These are phyloP conservation scores for Eumerus sabulonum DNA, from an alignment of 2,888 invertebrate species.

Conservation along the genomic window DNA sequence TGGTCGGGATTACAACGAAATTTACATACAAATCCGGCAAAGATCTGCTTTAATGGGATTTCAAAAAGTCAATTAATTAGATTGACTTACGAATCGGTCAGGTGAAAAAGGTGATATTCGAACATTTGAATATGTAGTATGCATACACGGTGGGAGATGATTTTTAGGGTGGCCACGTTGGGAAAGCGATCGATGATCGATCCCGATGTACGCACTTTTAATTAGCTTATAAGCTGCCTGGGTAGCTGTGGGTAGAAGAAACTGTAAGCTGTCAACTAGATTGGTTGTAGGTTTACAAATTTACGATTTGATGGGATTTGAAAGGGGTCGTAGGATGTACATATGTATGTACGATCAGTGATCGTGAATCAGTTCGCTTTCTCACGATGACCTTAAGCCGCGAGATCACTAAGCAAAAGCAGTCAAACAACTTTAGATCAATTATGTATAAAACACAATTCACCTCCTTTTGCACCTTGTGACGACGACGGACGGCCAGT, in stretches of 20 bases:
- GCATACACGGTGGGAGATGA: neutral
- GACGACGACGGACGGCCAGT: no score
- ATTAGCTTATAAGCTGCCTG: slow-evolving; percentile 20
- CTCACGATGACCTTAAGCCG: neutral
- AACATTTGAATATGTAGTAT: no score
- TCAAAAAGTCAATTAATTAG: slow-evolving; percentile 54
- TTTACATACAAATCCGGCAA: slow-evolving; percentile 50
- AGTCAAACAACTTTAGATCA: no score
- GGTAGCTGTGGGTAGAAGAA: neutral
- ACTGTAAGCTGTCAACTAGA: neutral
- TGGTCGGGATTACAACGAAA: slow-evolving; percentile 61
- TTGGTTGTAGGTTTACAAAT: neutral
- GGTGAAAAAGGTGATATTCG: slow-evolving; percentile 17
- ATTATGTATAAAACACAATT: no score
- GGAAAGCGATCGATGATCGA: neutral
- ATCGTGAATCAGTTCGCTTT: no score
- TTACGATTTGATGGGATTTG: neutral
- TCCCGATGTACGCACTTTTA: neutral
- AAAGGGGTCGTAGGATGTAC: neutral
- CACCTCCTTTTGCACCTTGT: no score
- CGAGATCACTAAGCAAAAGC: neutral
- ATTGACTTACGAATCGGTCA: slow-evolving; percentile 20
- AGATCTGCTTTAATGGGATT: slow-evolving; percentile 42
- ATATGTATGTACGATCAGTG: neutral
- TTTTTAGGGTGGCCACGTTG: slow-evolving; percentile 39